Evolutionary conservation across 1,140 invertebrate species (phyloP), one percentile per base, ranked within the genome.

Genomic region (Plodia interpunctella): DNA sequence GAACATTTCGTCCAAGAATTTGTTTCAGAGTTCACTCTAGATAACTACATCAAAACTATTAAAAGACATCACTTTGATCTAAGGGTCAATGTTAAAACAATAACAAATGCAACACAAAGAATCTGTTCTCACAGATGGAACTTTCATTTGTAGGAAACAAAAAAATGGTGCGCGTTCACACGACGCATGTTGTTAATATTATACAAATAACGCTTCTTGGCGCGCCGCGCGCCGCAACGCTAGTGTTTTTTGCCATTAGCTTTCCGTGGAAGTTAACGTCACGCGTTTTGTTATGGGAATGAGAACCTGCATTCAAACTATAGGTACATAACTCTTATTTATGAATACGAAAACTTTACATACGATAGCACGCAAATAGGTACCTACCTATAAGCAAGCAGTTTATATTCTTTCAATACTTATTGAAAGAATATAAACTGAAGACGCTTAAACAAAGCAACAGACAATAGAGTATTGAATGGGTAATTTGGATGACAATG

Each of bases 141-240:
- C 86, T 88, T 88, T 88, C 86, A 84, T 88, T 87, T 80, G 73
- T 77, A 80, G 58, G 71, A 68, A 76, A 70, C 74, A 87, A 74
- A 88, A 80, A 85, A 87, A 65, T 78, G 59, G 69, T 70, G 64
- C 67, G 59, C 61, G 72, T 83, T 87, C 86, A 79, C 83, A 87
- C 86, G 83, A 70, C 66, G 66, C 51, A 53, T 25, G 55, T 55
- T 64, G 67, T 69, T 73, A 72, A 71, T 70, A 68, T 71, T 65
- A 71, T 67, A 70, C 62, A 68, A 62, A 71, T 62, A 57, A 61
- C 59, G 28, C 57, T 51, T 52, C 58, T 51, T 57, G 65, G 56
- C n/a, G 52, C 53, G 18, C 51, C 5, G n/a, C 49, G 8, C 5
- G 18, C 5, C 49, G 21, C 20, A 8, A 25, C 51, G 19, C 25